phyloP scores from a whole-genome alignment of 1,140 invertebrate species.

The Heliconius nattereri region DNA sequence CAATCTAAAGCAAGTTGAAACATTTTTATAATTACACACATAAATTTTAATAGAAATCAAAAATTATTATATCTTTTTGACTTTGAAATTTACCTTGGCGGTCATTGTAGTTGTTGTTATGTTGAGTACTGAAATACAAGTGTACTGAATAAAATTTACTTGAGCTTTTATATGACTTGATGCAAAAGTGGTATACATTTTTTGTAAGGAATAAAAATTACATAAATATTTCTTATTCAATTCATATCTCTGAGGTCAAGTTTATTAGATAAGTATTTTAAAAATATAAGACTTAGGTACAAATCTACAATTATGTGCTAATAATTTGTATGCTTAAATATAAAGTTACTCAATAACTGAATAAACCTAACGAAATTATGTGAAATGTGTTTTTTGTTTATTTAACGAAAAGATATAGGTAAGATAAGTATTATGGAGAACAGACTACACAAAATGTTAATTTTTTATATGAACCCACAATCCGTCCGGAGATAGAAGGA shows the following conservation, averaged over 20 bases:
- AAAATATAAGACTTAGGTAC: too few species aligned
- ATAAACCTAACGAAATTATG: too few species aligned
- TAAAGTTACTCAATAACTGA: too few species aligned
- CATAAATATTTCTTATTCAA: not conserved
- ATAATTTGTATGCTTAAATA: too few species aligned
- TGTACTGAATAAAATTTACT: not conserved
- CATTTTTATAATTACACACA: not conserved
- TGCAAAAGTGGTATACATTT: not conserved
- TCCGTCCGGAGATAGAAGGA: too few species aligned
- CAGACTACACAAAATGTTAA: too few species aligned
- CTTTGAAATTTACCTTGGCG: slow-evolving; percentile 16
- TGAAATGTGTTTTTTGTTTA: too few species aligned
- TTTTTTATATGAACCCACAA: too few species aligned
- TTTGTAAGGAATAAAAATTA: not conserved
- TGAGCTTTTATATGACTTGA: slow-evolving; percentile 2
- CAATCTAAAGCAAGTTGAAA: slow-evolving; percentile 51
- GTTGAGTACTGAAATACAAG: not conserved
- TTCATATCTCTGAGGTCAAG: not conserved
- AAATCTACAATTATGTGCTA: too few species aligned
- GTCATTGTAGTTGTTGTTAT: slow-evolving; percentile 13
- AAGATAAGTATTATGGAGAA: too few species aligned
- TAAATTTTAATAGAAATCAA: not conserved
- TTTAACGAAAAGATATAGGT: too few species aligned
- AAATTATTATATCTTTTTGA: not conserved
- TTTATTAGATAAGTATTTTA: not conserved